These are phyloP conservation scores for Sakesphorus luctuosus DNA, from an alignment of 2,113 vertebrate genomes.

Conservation along the genomic window DNA sequence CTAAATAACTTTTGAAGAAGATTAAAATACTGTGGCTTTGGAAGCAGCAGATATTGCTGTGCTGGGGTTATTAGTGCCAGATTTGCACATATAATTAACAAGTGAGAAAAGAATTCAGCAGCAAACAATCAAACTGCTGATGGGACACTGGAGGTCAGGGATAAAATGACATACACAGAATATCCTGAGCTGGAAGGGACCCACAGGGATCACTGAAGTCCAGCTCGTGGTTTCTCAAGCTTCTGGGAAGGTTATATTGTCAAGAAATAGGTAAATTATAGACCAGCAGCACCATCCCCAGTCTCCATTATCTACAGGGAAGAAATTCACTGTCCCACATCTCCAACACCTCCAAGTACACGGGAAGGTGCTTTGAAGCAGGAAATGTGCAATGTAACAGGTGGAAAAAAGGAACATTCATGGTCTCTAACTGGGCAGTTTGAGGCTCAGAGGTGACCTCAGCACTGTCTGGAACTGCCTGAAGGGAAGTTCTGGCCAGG, in stretches of 20 bases:
- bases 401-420: not conserved
- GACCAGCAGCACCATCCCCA: not conserved
- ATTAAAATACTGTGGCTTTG: not conserved
- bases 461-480: too few relatives aligned
- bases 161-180: not conserved
- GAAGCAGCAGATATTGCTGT: not conserved
- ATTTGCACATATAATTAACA: not conserved
- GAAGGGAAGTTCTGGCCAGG: too few relatives aligned
- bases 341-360: not conserved
- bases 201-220: not conserved
- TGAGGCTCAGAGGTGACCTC: not conserved
- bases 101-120: not conserved
- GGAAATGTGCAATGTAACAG: not conserved
- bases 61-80: not conserved
- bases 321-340: not conserved
- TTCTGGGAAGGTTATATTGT: not conserved
- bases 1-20: not conserved
- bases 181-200: not conserved
- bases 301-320: not conserved
- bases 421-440: rapidly evolving
- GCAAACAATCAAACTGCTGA: not conserved
- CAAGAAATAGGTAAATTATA: not conserved
- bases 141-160: not conserved
- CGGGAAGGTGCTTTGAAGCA: not conserved
- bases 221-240: not conserved